phyloP scores from a whole-genome alignment of 2,113 vertebrate genomes.

The Argyrosomus japonicus region DNA sequence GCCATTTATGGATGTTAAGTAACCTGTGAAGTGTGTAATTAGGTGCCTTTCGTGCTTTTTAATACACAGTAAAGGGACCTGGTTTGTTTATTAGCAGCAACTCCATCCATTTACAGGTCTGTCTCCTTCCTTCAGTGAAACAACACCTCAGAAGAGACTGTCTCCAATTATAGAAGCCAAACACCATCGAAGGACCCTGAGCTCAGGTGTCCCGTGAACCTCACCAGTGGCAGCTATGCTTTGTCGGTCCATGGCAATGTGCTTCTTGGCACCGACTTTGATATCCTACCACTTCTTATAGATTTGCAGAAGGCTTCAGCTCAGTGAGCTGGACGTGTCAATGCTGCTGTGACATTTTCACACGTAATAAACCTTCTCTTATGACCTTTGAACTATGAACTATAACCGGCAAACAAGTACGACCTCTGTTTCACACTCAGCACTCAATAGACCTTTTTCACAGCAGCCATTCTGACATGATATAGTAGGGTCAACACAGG shows the following conservation, averaged over 20 bases:
- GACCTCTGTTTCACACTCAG: slow-evolving; percentile 4
- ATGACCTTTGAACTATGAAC: slow-evolving; percentile 51
- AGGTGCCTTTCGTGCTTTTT: slow-evolving; percentile 18
- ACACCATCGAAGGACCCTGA: slow-evolving; percentile 2
- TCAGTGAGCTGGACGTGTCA: slow-evolving; percentile 43
- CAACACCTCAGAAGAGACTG: slow-evolving; percentile 24
- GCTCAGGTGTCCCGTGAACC: slow-evolving; percentile 49
- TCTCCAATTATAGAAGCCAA: slow-evolving; percentile 44
- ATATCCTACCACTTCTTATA: slow-evolving; percentile 55
- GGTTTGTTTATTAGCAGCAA: slow-evolving; percentile 2
- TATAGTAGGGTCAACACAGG: too few species aligned
- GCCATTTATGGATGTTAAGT: slow-evolving; percentile 8
- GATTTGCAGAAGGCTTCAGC: slow-evolving; percentile 49
- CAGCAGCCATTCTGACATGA: too few species aligned
- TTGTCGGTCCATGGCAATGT: slow-evolving; percentile 14
- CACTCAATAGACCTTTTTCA: not conserved
- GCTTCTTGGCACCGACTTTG: slow-evolving; percentile 41
- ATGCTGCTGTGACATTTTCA: slow-evolving; percentile 39
- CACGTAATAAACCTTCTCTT: slow-evolving; percentile 61
- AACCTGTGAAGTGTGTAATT: slow-evolving; percentile 39
- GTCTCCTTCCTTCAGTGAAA: slow-evolving; percentile 3
- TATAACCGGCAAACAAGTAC: slow-evolving; percentile 17
- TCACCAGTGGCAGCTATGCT: slow-evolving; percentile 42
- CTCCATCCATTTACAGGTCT: slow-evolving; percentile 24
- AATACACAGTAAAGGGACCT: slow-evolving; percentile 8